Percentiles rank a stretch among this genome's conserved stretches.
These are phyloP conservation scores for Sorex maritimensis DNA, from an alignment of 2,797 vertebrate genomes.

Conservation along the genomic window DNA sequence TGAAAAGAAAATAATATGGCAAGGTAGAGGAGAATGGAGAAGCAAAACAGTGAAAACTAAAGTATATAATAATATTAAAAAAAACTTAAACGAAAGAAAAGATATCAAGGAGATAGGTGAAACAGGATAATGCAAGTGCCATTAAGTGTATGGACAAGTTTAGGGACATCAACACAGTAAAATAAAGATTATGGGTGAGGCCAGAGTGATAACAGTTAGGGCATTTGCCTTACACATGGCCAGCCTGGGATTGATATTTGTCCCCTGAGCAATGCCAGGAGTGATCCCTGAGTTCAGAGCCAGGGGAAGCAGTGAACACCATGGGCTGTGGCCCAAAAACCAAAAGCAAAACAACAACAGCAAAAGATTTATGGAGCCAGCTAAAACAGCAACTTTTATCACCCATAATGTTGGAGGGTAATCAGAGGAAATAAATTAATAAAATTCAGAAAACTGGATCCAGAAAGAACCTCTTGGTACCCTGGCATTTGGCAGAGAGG, in stretches of 20 bases:
- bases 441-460: neutral
- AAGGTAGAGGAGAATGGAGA: conserved; percentile 40
- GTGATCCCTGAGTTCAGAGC: too few species aligned
- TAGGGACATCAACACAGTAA: neutral
- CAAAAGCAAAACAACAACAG: too few species aligned
- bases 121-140: neutral
- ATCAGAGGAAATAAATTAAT: neutral
- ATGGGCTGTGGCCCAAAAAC: too few species aligned
- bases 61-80: neutral
- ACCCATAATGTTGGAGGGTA: neutral
- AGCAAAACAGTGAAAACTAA: neutral
- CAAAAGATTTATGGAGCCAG: too few species aligned
- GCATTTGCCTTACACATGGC: too few species aligned
- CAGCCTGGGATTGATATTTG: too few species aligned
- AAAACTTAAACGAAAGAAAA: neutral
- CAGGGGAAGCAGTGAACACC: too few species aligned
- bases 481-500: neutral
- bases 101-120: neutral
- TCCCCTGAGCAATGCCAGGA: too few species aligned
- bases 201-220: too few species aligned
- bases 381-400: neutral
- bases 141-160: neutral
- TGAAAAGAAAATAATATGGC: neutral
- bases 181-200: neutral
- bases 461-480: neutral